Percentiles rank a stretch among this genome's conserved stretches.
Evolutionary conservation across 1,140 invertebrate species (phyloP).

Genomic region (fruit fly (Drosophila melanogaster)): DNA sequence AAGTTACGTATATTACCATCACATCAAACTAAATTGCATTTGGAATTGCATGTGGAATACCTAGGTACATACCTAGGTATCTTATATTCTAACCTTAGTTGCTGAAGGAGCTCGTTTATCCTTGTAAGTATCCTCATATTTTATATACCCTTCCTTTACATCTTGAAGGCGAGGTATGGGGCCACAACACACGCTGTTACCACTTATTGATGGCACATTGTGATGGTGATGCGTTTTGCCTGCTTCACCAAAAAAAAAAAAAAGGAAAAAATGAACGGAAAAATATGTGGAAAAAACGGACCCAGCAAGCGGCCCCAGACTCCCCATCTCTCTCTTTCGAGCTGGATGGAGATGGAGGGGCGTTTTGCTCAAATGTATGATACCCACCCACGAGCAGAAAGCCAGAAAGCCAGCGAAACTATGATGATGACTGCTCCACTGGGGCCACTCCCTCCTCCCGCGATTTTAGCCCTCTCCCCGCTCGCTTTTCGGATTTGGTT

Average conservation of each 20-base stretch:
- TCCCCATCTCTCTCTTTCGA: conserved; percentile 49
- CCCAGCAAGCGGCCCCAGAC: conserved; percentile 46
- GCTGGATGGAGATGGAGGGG: conserved; percentile 71
- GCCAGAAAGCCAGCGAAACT: conserved; percentile 64
- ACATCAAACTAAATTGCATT: no score
- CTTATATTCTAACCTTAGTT: no score
- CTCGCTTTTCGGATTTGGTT: conserved; percentile 11
- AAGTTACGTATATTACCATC: no score
- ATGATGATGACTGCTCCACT: conserved; percentile 74
- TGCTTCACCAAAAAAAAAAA: conserved; percentile 21
- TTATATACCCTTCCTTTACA: conserved; percentile 1
- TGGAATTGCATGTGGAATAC: no score
- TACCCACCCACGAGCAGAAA: conserved; percentile 82
- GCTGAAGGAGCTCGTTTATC: no score
- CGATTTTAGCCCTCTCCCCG: conserved; percentile 45
- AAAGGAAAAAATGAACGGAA: neutral
- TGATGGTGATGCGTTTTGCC: conserved; percentile 76
- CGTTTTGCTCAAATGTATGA: conserved; percentile 84
- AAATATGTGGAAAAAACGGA: conserved; percentile 14
- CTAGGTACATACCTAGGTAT: no score
- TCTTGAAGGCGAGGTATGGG: conserved; percentile 19
- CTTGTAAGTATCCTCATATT: no score
- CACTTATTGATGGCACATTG: conserved; percentile 82
- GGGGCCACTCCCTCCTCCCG: conserved; percentile 38
- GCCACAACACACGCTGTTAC: conserved; percentile 78